Evolutionary conservation across 2,797 vertebrate genomes (phyloP).

Genomic region (Benthosema pterotum): DNA sequence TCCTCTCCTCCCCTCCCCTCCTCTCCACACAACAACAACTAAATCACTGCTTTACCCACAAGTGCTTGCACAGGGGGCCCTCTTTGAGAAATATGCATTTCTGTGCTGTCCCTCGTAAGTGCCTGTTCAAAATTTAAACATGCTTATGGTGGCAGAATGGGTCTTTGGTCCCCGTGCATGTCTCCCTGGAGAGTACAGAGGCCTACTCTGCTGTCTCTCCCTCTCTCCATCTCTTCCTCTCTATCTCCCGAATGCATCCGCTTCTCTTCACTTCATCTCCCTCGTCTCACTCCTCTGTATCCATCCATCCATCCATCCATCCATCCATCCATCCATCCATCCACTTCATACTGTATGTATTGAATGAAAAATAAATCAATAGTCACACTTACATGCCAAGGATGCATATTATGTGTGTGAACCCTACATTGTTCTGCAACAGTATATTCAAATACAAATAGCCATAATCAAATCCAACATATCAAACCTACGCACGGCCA

Average conservation of each 20-base stretch:
- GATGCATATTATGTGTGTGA: too few relatives aligned
- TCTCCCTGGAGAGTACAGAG: slow-evolving; percentile 52
- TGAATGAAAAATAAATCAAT: slow-evolving; percentile 34
- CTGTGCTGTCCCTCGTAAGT: slow-evolving; percentile 78
- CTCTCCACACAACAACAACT: slow-evolving; percentile 26
- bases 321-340: neutral
- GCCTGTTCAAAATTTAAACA: slow-evolving; percentile 84
- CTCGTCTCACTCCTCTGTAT: slow-evolving; percentile 13
- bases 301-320: slow-evolving; percentile 8
- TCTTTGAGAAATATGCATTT: slow-evolving; percentile 77
- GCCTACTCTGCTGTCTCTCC: slow-evolving; percentile 26
- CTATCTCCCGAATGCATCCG: slow-evolving; percentile 1
- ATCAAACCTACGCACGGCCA: too few relatives aligned
- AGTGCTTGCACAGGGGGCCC: slow-evolving; percentile 63
- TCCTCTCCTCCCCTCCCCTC: slow-evolving; percentile 40
- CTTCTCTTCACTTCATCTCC: slow-evolving; percentile 39
- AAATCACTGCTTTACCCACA: slow-evolving; percentile 77
- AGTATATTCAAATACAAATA: too few relatives aligned
- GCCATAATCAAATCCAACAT: too few relatives aligned
- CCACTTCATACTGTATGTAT: slow-evolving; percentile 11
- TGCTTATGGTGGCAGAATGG: slow-evolving; percentile 70
- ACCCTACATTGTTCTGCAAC: too few relatives aligned
- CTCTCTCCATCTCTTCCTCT: slow-evolving; percentile 50
- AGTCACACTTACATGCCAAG: too few relatives aligned
- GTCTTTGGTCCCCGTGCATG: slow-evolving; percentile 60